Base-by-base conservation (phyloP, 2,797 vertebrate genomes). In the Anas capensis region DNA sequence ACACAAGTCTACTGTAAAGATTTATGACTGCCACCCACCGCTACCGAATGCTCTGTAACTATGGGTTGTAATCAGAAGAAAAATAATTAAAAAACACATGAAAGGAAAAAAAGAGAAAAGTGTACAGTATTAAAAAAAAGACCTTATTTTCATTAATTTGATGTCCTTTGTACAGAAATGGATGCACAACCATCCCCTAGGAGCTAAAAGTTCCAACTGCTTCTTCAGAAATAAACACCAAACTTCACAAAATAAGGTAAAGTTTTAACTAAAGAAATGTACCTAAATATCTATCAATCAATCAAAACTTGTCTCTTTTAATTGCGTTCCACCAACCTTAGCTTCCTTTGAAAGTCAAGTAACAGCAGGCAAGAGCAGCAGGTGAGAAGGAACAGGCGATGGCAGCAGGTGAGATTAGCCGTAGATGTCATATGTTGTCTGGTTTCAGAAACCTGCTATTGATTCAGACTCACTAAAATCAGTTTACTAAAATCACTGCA, bases 311-410 rank as follows among this genome's bases (percentile, higher is more conserved):
- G 21, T 29, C 64, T 54, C 68, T 65, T 65, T 90, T 89, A 86
- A 91, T 89, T 88, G 76, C 72, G 38, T 81, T 91, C 49, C 65
- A 78, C 34, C 72, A 95, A 81, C 61, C 76, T 93, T 49, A 85
- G 54, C 42, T 71, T 92, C 49, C 54, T 78, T 77, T 95, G 88
- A 94, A 95, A 93, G 88, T 80, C 90, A 96, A 92, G 81, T 36
- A 77, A 60, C 72, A 95, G 93, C 86, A 94, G 64, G 92, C 19
- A 4, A 27, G 4, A 82, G 73, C 96, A 94, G 93, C 89, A 94
- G 90, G 93, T 86, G 84, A 91, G 82, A 85, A 68, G 64, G 70
- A 95, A 61, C 57, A 94, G 77, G 88, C 54, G 15, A 66, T 40
- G 64, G 70, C 82, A 95, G 95, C 86, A 96, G 93, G 80, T 92